Conservation (phyloP, 2,888 invertebrate species). For the Phania funesta region DNA sequence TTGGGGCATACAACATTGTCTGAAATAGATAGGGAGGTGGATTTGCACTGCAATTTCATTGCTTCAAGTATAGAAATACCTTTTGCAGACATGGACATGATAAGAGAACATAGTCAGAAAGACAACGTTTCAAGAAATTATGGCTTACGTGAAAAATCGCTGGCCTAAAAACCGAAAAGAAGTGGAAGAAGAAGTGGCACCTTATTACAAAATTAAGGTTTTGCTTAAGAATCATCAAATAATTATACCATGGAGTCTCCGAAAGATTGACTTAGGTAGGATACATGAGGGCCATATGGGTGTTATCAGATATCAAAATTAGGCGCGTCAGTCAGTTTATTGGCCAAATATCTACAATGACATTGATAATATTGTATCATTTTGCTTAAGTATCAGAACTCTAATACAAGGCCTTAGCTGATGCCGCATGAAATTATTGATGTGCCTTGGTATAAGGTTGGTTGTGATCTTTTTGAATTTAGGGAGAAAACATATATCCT, state of each 20-base stretch:
- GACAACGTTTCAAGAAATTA: conserved; percentile 39
- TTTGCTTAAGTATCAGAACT: too few relatives aligned
- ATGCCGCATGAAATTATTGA: too few relatives aligned
- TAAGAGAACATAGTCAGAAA: conserved; percentile 19
- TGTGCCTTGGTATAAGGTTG: too few relatives aligned
- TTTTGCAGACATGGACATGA: conserved; percentile 10
- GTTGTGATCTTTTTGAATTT: conserved; percentile 40
- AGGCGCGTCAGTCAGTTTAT: conserved; percentile 20
- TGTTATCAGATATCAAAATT: conserved; percentile 30
- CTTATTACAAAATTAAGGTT: too few relatives aligned
- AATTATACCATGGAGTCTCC: too few relatives aligned
- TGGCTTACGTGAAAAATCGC: not conserved
- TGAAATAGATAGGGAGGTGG: conserved; percentile 58
- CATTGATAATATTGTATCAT: too few relatives aligned
- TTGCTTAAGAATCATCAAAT: too few relatives aligned
- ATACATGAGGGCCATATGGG: conserved; percentile 56
- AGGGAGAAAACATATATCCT: not conserved
- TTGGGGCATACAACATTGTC: not conserved
- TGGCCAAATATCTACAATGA: too few relatives aligned
- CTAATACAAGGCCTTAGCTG: too few relatives aligned
- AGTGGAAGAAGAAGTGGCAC: not conserved
- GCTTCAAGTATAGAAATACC: conserved; percentile 50
- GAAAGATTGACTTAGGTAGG: not conserved
- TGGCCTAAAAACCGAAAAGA: too few relatives aligned
- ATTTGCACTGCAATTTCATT: conserved; percentile 62